Conservation (phyloP, 1,140 invertebrate species). For the Philopotamus ludificatus region DNA sequence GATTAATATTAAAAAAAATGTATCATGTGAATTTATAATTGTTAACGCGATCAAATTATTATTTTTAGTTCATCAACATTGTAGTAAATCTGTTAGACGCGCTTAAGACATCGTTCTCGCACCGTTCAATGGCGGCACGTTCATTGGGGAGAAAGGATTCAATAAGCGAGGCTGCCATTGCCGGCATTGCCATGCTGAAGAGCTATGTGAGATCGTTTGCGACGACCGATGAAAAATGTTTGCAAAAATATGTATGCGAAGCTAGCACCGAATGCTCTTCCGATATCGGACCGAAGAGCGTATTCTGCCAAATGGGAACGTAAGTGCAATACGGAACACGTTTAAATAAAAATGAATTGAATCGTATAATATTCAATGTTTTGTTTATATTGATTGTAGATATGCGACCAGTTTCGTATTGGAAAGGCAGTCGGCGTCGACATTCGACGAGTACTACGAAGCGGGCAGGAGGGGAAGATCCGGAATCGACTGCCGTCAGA, state of each 20-base stretch:
- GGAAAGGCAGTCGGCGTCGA: slow-evolving; percentile 69
- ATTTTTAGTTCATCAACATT: slow-evolving; percentile 82
- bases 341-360: background rate
- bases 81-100: slow-evolving; percentile 86
- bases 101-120: slow-evolving; percentile 86
- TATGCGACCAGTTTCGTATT: slow-evolving; percentile 83
- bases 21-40: background rate
- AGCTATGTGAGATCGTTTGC: slow-evolving; percentile 82
- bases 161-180: slow-evolving; percentile 80
- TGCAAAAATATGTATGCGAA: slow-evolving; percentile 82
- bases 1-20: slow-evolving; percentile 5
- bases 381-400: slow-evolving; percentile 53
- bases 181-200: slow-evolving; percentile 83
- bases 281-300: slow-evolving; percentile 77
- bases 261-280: slow-evolving; percentile 83
- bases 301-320: slow-evolving; percentile 92
- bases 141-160: slow-evolving; percentile 81
- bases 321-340: slow-evolving; percentile 59
- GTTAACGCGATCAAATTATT: background rate
- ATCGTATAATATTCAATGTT: background rate
- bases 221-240: slow-evolving; percentile 75
- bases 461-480: slow-evolving; percentile 79
- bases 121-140: slow-evolving; percentile 77
- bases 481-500: slow-evolving; percentile 77
- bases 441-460: slow-evolving; percentile 79